Conservation (phyloP, 2,888 invertebrate species). For the Epiperipatus broadwayi region DNA sequence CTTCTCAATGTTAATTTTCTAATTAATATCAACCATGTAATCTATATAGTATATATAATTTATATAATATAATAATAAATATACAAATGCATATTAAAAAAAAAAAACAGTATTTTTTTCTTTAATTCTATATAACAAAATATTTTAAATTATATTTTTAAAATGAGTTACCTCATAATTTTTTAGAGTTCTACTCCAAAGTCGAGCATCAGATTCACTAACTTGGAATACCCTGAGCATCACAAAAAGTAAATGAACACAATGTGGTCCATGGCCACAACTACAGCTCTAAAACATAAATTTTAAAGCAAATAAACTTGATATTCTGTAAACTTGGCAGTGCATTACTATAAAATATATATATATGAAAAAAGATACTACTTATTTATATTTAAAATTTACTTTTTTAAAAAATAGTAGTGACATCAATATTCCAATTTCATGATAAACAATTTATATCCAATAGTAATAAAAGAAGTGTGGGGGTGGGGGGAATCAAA, state of each 20-base stretch:
- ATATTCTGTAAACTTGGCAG: neutral
- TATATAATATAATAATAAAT: neutral
- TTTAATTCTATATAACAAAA: neutral
- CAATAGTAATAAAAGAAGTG: too few relatives aligned
- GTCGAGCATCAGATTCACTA: conserved; percentile 26
- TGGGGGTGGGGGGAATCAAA: too few relatives aligned
- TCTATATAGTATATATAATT: conserved; percentile 7
- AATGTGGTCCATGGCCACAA: conserved; percentile 30
- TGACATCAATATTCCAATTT: too few relatives aligned
- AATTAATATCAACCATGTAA: too few relatives aligned
- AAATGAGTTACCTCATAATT: conserved; percentile 29
- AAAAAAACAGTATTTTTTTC: neutral
- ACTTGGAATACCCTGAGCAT: conserved; percentile 33
- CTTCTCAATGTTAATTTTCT: too few relatives aligned
- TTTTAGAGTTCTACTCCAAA: conserved; percentile 29
- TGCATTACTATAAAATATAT: too few relatives aligned
- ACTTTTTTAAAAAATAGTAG: too few relatives aligned
- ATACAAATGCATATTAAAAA: neutral
- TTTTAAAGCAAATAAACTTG: conserved; percentile 5
- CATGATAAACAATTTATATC: too few relatives aligned
- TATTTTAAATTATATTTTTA: neutral
- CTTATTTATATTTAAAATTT: too few relatives aligned
- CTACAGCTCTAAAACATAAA: conserved; percentile 28
- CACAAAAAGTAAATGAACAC: conserved; percentile 32
- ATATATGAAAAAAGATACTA: too few relatives aligned